Conservation (phyloP, 2,888 invertebrate species). For the Rhamphomyia laevipes region DNA sequence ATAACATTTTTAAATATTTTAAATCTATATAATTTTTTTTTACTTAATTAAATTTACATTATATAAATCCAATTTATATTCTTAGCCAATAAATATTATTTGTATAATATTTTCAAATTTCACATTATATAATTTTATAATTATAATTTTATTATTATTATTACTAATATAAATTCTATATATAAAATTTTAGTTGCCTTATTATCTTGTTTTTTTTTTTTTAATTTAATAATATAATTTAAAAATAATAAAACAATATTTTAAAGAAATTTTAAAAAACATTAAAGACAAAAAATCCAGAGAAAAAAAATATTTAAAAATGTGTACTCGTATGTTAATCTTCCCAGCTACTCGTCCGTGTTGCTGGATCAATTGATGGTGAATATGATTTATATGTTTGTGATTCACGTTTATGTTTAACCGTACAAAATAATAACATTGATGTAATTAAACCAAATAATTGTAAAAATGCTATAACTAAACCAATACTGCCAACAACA, state of each 20-base stretch:
- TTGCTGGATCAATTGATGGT: slow-evolving; percentile 38
- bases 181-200: not conserved
- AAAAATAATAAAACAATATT: not conserved
- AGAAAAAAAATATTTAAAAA: not conserved
- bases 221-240: not conserved
- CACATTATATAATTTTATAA: not conserved
- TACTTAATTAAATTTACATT: too few species aligned
- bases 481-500: slow-evolving; percentile 64
- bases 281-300: not conserved
- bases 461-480: slow-evolving; percentile 65
- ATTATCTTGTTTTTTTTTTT: not conserved
- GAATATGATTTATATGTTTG: slow-evolving; percentile 59
- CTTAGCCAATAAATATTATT: too few species aligned
- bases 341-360: slow-evolving; percentile 37
- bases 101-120: too few species aligned
- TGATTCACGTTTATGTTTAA: slow-evolving; percentile 52
- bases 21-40: too few species aligned
- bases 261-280: not conserved
- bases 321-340: slow-evolving; percentile 23
- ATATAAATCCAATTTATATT: too few species aligned
- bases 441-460: slow-evolving; percentile 66
- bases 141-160: not conserved
- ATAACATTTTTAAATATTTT: too few species aligned
- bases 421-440: slow-evolving; percentile 63
- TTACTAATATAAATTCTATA: not conserved